Conservation (phyloP, 2,113 vertebrate species). For the Campylomormyrus tamandua region DNA sequence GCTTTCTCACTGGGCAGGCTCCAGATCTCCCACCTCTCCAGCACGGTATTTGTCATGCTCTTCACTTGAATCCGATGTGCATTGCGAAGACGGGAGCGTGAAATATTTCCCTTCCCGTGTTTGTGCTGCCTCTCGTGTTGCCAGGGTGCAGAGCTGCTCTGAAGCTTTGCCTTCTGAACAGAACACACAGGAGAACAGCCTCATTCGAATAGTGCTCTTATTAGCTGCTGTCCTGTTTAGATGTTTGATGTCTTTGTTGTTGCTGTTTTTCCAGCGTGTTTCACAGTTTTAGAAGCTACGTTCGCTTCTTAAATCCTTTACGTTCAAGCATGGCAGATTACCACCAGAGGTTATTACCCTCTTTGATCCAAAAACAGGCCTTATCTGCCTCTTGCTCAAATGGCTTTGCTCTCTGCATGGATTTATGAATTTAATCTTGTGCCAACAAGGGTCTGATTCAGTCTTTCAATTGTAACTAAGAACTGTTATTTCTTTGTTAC, state of each 20-base stretch:
- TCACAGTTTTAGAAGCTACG: not conserved
- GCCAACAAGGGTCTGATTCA: slow-evolving; percentile 3
- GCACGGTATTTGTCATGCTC: not conserved
- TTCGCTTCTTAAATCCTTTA: not conserved
- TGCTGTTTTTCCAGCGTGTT: not conserved
- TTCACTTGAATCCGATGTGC: not conserved
- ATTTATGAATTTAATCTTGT: slow-evolving; percentile 11
- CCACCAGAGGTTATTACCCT: not conserved
- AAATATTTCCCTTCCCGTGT: not conserved
- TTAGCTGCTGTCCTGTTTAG: not conserved
- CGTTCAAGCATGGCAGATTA: not conserved
- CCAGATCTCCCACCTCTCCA: not conserved
- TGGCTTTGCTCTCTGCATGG: not conserved
- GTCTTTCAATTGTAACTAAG: not conserved
- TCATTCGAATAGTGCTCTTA: not conserved
- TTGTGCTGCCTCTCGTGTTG: not conserved
- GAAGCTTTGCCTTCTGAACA: not conserved
- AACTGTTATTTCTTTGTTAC: slow-evolving; percentile 16
- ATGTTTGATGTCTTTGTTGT: not conserved
- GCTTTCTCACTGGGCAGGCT: not conserved
- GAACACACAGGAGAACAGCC: not conserved
- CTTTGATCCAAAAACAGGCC: not conserved
- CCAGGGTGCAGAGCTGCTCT: not conserved
- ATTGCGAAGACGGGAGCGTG: not conserved
- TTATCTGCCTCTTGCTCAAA: not conserved